These are phyloP conservation scores for Arizona elegans DNA, from an alignment of 2,113 vertebrate genomes.

Conservation along the genomic window DNA sequence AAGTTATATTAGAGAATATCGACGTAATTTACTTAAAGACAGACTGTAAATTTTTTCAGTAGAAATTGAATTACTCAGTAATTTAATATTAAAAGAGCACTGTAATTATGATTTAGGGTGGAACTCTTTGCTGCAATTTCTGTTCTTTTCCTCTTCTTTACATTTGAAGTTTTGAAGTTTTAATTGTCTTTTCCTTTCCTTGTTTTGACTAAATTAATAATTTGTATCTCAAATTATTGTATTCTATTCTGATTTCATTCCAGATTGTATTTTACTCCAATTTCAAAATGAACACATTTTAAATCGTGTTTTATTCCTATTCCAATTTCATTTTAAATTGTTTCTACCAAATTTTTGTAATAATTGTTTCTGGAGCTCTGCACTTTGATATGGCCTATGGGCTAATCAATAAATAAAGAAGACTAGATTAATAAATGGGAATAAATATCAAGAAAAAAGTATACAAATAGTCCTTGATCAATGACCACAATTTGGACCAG, in stretches of 20 bases:
- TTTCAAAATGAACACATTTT: too few relatives aligned
- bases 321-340: too few relatives aligned
- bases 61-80: neutral
- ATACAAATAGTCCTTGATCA: neutral
- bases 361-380: too few relatives aligned
- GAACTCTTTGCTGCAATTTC: neutral
- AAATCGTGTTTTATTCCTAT: too few relatives aligned
- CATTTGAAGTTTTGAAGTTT: neutral
- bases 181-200: neutral
- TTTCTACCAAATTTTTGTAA: too few relatives aligned
- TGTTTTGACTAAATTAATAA: neutral
- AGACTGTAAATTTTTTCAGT: neutral
- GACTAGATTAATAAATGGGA: neutral
- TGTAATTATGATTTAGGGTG: neutral
- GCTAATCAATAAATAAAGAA: too few relatives aligned
- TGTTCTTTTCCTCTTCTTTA: neutral
- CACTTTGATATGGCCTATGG: too few relatives aligned
- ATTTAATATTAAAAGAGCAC: slow-evolving; percentile 12
- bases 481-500: neutral
- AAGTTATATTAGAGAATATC: slow-evolving; percentile 13
- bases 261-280: too few relatives aligned
- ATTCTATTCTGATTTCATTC: too few relatives aligned
- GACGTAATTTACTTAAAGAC: neutral
- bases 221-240: too few relatives aligned
- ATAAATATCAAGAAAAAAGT: neutral